Evolutionary conservation across 2,113 vertebrate genomes (phyloP).

Genomic region (Aleadryas rufinucha): DNA sequence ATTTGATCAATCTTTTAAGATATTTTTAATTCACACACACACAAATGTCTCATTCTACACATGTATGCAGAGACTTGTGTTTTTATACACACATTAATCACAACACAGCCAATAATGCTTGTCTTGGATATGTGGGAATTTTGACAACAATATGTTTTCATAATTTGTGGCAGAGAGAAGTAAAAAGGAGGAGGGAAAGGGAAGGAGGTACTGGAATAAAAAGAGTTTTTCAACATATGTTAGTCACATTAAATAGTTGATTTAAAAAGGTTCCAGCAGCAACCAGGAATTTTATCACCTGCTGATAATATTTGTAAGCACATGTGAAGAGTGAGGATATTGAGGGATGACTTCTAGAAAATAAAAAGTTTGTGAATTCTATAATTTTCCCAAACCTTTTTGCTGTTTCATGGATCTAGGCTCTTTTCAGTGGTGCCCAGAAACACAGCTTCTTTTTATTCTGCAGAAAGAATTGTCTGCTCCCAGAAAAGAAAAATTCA

Average conservation of each 20-base stretch:
- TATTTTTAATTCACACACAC: neutral
- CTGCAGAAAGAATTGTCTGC: neutral
- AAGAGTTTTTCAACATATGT: neutral
- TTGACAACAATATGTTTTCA: neutral
- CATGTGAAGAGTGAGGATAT: neutral
- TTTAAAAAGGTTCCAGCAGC: neutral
- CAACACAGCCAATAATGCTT: neutral
- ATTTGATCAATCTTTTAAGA: neutral
- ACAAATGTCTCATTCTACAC: neutral
- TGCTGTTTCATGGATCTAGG: neutral
- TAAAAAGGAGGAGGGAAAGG: neutral
- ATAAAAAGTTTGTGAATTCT: neutral
- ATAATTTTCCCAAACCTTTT: neutral
- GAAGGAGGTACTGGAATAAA: neutral
- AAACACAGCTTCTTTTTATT: neutral
- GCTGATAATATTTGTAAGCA: neutral
- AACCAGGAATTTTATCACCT: neutral
- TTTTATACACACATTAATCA: neutral
- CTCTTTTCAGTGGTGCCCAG: neutral
- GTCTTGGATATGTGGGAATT: neutral
- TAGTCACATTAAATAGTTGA: neutral
- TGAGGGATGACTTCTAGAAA: neutral
- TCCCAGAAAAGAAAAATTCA: neutral
- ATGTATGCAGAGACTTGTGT: neutral
- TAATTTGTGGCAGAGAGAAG: neutral